Conservation (phyloP, 2,797 vertebrate species). For the Hippoglossus hippoglossus region DNA sequence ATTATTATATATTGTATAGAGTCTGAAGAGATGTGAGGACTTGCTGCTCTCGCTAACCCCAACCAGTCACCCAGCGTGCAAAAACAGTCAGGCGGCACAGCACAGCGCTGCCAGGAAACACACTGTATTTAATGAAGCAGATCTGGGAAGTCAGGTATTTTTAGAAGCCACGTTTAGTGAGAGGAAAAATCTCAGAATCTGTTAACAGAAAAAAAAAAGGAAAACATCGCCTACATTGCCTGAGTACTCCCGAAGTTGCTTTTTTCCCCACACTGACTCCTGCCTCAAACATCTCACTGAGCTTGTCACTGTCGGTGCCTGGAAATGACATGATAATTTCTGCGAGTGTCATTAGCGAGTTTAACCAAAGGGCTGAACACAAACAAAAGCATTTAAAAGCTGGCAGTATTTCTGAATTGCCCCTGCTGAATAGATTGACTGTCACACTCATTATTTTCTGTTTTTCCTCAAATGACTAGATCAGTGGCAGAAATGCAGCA, state of each 20-base stretch:
- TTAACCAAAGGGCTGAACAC: constrained; percentile 9
- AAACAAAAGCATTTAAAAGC: constrained; percentile 9
- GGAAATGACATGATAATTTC: constrained; percentile 11
- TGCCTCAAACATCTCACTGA: constrained; percentile 13
- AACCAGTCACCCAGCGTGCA: constrained; percentile 54
- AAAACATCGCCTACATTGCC: constrained; percentile 15
- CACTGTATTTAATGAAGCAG: constrained; percentile 77
- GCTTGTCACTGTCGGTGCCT: constrained; percentile 5
- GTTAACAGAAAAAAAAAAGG: constrained; percentile 18
- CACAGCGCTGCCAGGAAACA: constrained; percentile 76
- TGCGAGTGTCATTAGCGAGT: constrained; percentile 24
- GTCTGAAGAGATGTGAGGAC: constrained; percentile 25
- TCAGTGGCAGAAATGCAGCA: constrained; percentile 13
- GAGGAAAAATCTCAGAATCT: constrained; percentile 73
- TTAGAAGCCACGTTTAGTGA: constrained; percentile 73
- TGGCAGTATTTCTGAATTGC: too few relatives aligned
- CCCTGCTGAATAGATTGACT: not conserved
- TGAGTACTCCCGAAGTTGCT: constrained; percentile 39
- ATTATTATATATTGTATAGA: not conserved
- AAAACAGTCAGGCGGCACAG: constrained; percentile 57
- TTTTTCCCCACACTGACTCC: constrained; percentile 31
- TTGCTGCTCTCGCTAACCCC: constrained; percentile 48
- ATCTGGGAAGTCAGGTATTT: constrained; percentile 81
- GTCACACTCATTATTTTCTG: not conserved
- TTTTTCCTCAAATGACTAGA: constrained; percentile 6